A percentile compares a stretch with the other conserved stretches of the same genome.
phyloP scores from a whole-genome alignment of 92 coral and sea anemone species.

The Epizoanthus rinbou region DNA sequence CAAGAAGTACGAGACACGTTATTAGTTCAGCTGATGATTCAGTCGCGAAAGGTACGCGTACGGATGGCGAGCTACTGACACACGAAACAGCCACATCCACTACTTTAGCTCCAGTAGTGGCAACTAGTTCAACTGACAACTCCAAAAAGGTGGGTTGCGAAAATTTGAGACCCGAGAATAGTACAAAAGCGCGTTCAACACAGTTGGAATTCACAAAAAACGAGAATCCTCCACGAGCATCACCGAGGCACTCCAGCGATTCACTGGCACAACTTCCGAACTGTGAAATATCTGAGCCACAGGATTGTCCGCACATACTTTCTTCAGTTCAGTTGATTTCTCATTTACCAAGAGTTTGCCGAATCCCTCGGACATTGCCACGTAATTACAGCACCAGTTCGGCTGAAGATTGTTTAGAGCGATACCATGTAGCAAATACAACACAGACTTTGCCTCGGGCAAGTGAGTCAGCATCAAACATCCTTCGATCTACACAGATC shows the following conservation, averaged over 20 bases:
- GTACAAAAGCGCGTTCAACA: neutral
- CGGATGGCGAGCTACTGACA: neutral
- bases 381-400: neutral
- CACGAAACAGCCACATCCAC: too few species aligned
- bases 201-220: neutral
- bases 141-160: neutral
- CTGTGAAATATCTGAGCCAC: neutral
- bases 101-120: neutral
- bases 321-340: neutral
- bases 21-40: neutral
- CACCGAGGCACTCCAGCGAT: constrained; percentile 13
- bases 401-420: neutral
- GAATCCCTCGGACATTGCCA: neutral
- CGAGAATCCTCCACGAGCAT: too few species aligned
- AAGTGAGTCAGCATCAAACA: neutral
- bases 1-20: too few species aligned
- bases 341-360: neutral
- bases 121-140: neutral
- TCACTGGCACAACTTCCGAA: neutral
- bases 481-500: neutral
- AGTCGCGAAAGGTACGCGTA: neutral
- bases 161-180: neutral
- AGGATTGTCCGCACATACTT: neutral
- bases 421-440: neutral
- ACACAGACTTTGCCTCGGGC: neutral